Conservation (phyloP, 2,113 vertebrate species). For the Apodemus sylvaticus region DNA sequence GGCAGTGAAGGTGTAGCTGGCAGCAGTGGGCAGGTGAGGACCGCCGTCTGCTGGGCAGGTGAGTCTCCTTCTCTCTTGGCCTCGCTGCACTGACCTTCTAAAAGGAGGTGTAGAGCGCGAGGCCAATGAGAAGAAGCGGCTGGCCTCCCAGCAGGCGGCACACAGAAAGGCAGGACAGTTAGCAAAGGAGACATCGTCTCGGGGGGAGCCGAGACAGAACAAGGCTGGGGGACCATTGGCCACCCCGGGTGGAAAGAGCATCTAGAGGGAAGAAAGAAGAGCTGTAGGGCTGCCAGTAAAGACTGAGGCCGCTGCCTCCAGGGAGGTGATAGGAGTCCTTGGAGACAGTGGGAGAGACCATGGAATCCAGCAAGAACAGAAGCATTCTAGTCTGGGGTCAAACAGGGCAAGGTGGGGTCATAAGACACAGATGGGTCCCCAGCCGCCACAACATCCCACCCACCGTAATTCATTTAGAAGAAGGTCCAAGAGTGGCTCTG, state of each 20-base stretch:
- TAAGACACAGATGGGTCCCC: constrained; percentile 44
- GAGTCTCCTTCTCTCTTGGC: constrained; percentile 54
- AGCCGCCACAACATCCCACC: constrained; percentile 65
- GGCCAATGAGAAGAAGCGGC: not conserved
- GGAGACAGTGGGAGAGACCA: not conserved
- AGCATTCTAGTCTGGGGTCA: not conserved
- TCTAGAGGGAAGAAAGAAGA: not conserved
- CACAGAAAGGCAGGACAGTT: not conserved
- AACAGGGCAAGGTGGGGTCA: not conserved
- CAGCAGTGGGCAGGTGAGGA: constrained; percentile 44
- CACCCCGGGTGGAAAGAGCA: not conserved
- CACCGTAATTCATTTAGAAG: constrained; percentile 67
- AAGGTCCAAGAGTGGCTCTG: not conserved
- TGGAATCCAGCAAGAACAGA: not conserved
- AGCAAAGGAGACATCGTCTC: constrained; percentile 71
- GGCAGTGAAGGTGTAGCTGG: constrained; percentile 61
- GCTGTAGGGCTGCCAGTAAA: not conserved
- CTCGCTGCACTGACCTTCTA: not conserved
- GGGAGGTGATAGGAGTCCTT: not conserved
- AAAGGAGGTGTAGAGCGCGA: not conserved
- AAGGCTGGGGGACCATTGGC: constrained; percentile 37
- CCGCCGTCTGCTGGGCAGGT: constrained; percentile 51
- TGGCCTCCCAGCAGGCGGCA: constrained; percentile 31
- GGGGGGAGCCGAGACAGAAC: constrained; percentile 66
- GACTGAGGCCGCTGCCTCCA: not conserved